Base-by-base conservation (phyloP, 2,113 vertebrate genomes). In the Brevimyrus niger region DNA sequence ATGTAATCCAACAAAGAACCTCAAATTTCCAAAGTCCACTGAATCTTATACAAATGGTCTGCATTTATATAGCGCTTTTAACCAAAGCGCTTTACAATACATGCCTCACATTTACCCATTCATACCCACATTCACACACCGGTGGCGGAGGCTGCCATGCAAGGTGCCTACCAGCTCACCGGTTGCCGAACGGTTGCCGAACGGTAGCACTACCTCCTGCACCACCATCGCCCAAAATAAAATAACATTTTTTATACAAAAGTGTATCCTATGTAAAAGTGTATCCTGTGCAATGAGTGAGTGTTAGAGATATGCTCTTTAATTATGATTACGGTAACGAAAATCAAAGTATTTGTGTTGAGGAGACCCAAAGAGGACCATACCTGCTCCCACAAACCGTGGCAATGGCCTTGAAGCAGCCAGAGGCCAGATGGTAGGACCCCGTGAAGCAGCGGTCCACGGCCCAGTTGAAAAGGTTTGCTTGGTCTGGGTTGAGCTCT, bases 391-490 rank as follows among this genome's bases (percentile, higher is more conserved):
- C 98, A 83, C 98, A 99, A 89, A 99, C 98, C 44, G 98, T 99
- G 44, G 98, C 98, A 87, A 99, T 99, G 91, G 98, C 98, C 94
- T 98, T 99, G 94, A 99, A 99, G 93, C 98, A 99, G 88, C 98
- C 98, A 3, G 98, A 99, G 0, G 98, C 98, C 84, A 99, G 96
- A 90, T 99, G 98, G 92, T 98, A 98, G 80, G 98, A 98, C 38
- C 98, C 98, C 11, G 98, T 99, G 91, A 99, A 99, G 95, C 98
- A 99, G 46, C 98, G 96, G 92, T 99, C 98, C 91, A 99, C 98
- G 2, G 98, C 98, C 98, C 98, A 99, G 90, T 99, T 99, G 93
- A 99, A 99, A 90, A 99, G 96, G 91, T 99, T 99, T 91, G 97
- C 96, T 89, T 99, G 98, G 94, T 99, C 98, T 89, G 98, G 98